phyloP scores from a whole-genome alignment of 2,113 vertebrate species.

The Tragelaphus strepsiceros region DNA sequence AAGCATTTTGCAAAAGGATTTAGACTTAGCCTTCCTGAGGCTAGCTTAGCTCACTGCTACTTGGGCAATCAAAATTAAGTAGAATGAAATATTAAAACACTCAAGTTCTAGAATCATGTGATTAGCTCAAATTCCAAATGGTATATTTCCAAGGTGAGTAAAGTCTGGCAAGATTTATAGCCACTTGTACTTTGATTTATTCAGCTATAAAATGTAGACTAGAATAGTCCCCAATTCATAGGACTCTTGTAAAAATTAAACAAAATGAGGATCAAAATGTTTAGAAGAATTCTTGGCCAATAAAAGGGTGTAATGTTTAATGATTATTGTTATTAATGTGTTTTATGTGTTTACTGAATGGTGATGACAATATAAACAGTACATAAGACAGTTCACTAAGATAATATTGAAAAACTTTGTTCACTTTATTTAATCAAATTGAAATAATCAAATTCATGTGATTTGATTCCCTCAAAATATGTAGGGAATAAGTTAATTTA shows the following conservation, averaged over 20 bases:
- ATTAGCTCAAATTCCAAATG: background rate
- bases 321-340: background rate
- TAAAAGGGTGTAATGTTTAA: background rate
- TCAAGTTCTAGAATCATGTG: background rate
- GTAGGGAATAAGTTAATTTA: background rate
- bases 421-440: background rate
- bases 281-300: background rate
- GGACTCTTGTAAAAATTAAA: background rate
- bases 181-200: background rate
- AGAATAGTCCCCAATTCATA: background rate
- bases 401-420: background rate
- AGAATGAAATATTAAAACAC: background rate
- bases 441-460: background rate
- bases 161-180: background rate
- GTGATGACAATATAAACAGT: background rate
- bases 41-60: background rate
- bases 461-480: background rate
- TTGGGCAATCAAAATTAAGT: background rate
- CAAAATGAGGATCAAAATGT: background rate
- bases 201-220: background rate
- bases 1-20: background rate
- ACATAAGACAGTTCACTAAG: background rate
- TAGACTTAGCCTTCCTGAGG: background rate
- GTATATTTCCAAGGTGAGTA: background rate
- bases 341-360: background rate